phyloP scores from a whole-genome alignment of 2,113 vertebrate genomes.

The Psittacula cyanocephala region DNA sequence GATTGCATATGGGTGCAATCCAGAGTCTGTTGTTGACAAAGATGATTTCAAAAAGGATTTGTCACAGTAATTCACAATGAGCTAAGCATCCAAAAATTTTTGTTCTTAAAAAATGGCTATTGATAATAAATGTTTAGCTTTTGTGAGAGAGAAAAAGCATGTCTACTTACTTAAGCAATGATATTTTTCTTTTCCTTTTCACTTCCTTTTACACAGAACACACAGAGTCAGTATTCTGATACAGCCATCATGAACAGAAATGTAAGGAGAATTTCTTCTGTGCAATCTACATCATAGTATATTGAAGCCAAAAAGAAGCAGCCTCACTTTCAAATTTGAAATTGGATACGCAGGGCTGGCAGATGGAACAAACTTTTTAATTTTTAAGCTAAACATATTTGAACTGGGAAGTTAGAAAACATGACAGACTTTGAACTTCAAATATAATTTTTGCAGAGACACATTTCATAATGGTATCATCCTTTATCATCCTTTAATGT shows the following conservation, averaged over 20 bases:
- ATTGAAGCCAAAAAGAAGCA: neutral
- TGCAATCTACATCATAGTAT: neutral
- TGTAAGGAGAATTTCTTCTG: neutral
- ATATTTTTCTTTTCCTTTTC: neutral
- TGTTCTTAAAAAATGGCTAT: neutral
- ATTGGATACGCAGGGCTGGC: neutral
- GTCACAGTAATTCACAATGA: neutral
- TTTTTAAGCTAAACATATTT: constrained; percentile 21
- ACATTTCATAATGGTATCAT: neutral
- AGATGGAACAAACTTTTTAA: constrained; percentile 5
- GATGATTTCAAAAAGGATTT: neutral
- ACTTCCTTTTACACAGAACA: neutral
- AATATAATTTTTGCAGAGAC: neutral
- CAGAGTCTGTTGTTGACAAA: neutral
- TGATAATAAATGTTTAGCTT: neutral
- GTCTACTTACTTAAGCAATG: neutral
- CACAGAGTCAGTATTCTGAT: neutral
- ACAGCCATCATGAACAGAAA: neutral
- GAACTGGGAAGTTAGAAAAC: neutral
- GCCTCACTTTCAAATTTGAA: neutral
- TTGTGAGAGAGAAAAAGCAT: neutral
- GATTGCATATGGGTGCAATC: neutral
- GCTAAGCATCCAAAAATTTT: neutral
- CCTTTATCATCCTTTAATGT: neutral
- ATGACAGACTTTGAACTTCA: constrained; percentile 1